phyloP scores from a whole-genome alignment of 2,797 vertebrate species.

The Todus mexicanus region DNA sequence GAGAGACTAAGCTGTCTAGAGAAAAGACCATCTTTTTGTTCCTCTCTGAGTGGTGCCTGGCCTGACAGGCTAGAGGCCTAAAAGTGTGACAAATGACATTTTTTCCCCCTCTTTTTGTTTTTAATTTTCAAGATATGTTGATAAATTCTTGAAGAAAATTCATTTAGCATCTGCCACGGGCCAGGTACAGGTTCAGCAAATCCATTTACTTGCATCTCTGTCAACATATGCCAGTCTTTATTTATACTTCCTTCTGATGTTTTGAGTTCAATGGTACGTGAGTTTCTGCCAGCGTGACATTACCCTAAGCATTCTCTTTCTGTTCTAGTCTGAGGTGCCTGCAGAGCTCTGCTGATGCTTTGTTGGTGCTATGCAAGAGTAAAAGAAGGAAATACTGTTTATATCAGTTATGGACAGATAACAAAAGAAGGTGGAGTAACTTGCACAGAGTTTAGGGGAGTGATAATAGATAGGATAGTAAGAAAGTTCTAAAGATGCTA shows the following conservation, averaged over 20 bases:
- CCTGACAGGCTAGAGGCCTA: background rate
- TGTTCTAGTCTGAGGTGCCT: background rate
- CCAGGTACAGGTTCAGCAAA: background rate
- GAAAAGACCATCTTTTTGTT: background rate
- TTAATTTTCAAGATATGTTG: background rate
- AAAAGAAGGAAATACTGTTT: background rate
- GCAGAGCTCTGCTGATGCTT: background rate
- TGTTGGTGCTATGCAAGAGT: background rate
- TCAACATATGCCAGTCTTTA: background rate
- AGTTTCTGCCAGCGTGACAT: background rate
- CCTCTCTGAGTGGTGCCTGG: background rate
- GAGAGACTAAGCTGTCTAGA: background rate
- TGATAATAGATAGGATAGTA: background rate
- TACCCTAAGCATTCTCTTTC: background rate
- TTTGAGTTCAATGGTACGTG: background rate
- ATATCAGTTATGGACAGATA: background rate
- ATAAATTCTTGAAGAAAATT: background rate
- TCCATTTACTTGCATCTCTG: constrained; percentile 16
- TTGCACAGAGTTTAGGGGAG: background rate
- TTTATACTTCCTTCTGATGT: background rate
- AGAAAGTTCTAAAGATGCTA: background rate
- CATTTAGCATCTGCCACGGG: background rate
- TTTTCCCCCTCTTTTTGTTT: background rate
- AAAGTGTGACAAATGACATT: background rate
- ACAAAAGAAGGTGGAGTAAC: background rate